These are phyloP conservation scores for Helarctos malayanus DNA, from an alignment of 2,797 vertebrate genomes.

Conservation along the genomic window DNA sequence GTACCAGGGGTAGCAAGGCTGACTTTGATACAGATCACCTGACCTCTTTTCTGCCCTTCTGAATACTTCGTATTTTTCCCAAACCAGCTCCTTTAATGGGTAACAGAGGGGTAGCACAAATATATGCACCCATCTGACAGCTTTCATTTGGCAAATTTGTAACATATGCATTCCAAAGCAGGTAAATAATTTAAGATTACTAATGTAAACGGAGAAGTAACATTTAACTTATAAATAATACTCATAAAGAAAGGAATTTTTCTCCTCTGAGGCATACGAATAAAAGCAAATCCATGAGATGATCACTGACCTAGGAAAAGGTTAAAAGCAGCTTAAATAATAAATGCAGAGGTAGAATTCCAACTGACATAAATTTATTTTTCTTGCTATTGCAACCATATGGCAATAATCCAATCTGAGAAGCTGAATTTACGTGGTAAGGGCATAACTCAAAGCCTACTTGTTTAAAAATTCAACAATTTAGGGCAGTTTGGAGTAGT, in stretches of 20 bases:
- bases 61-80: neutral
- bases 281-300: constrained; percentile 75
- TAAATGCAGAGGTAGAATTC: constrained; percentile 84
- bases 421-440: constrained; percentile 74
- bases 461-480: constrained; percentile 82
- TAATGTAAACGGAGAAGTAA: constrained; percentile 73
- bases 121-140: constrained; percentile 43
- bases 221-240: constrained; percentile 77
- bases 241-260: constrained; percentile 71
- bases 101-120: neutral
- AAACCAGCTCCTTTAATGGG: neutral
- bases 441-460: constrained; percentile 82
- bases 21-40: neutral
- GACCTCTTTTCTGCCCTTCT: neutral
- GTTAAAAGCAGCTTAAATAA: constrained; percentile 86
- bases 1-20: neutral
- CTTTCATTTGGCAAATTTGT: constrained; percentile 52
- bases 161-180: constrained; percentile 52
- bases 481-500: constrained; percentile 80
- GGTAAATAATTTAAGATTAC: constrained; percentile 82
- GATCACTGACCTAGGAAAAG: constrained; percentile 83
- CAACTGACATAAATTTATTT: constrained; percentile 85
- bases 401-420: constrained; percentile 84
- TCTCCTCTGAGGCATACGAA: constrained; percentile 70
- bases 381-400: constrained; percentile 73